These are phyloP conservation scores for Neomicropteryx cornuta DNA, from an alignment of 1,140 invertebrate species.

Conservation along the genomic window DNA sequence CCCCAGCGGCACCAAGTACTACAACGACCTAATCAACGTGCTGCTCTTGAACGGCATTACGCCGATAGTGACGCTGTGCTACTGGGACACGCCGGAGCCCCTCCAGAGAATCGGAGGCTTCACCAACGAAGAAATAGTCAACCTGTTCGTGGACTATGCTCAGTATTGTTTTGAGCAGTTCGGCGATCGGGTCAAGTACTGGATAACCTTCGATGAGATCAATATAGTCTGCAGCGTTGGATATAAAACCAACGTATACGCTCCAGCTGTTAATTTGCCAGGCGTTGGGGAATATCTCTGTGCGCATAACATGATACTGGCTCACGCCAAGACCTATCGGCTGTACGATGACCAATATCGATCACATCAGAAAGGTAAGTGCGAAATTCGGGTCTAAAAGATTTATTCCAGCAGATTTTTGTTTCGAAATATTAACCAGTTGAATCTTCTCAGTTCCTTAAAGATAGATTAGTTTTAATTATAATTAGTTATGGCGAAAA, in stretches of 20 bases:
- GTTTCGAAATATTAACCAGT: too few relatives aligned
- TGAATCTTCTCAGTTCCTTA: too few relatives aligned
- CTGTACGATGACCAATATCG: constrained; percentile 17
- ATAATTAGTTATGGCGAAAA: too few relatives aligned
- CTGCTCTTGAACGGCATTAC: constrained; percentile 40
- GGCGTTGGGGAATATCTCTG: constrained; percentile 28
- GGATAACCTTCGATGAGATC: constrained; percentile 29
- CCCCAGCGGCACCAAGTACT: constrained; percentile 46
- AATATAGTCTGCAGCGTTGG: too few relatives aligned
- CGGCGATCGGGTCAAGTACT: constrained; percentile 26
- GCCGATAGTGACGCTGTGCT: constrained; percentile 45
- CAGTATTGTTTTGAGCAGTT: constrained; percentile 29
- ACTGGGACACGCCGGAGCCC: constrained; percentile 45
- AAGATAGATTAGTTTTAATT: too few relatives aligned
- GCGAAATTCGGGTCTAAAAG: too few relatives aligned
- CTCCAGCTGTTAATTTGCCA: constrained; percentile 8
- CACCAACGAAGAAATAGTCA: constrained; percentile 33
- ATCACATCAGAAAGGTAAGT: constrained; percentile 15
- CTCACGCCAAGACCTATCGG: constrained; percentile 35
- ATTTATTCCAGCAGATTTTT: too few relatives aligned
- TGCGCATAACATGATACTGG: constrained; percentile 34
- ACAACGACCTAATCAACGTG: constrained; percentile 48
- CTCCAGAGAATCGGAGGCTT: constrained; percentile 50
- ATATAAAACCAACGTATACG: too few relatives aligned
- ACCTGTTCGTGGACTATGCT: constrained; percentile 27